Conservation (phyloP, 1,140 invertebrate genomes). For the Drosophila neocordata region DNA sequence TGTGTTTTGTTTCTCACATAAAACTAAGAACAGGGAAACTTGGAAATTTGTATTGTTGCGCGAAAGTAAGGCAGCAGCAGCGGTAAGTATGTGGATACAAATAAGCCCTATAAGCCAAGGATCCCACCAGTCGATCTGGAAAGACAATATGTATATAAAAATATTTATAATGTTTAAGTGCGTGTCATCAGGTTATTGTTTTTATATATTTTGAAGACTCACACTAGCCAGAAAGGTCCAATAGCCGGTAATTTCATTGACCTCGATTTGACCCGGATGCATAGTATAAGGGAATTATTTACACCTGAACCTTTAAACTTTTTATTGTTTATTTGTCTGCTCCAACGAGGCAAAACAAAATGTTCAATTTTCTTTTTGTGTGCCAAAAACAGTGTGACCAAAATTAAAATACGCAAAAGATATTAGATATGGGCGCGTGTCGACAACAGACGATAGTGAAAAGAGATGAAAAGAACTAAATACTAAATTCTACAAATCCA, state of each 20-base stretch:
- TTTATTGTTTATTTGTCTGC: not conserved
- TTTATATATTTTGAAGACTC: conserved; percentile 73
- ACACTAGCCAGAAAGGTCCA: conserved; percentile 86
- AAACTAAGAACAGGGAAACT: conserved; percentile 90
- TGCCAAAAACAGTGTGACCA: too few species aligned
- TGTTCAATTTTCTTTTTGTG: too few species aligned
- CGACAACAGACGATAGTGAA: too few species aligned
- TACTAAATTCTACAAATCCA: too few species aligned
- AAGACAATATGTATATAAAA: conserved; percentile 50
- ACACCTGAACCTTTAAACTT: not conserved
- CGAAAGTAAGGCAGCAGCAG: conserved; percentile 90
- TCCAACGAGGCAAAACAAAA: not conserved
- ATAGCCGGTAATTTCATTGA: conserved; percentile 86
- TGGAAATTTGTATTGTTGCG: conserved; percentile 94
- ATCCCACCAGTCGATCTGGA: conserved; percentile 94
- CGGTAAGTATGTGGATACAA: conserved; percentile 89
- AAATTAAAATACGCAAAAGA: too few species aligned
- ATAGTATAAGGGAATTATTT: conserved; percentile 22
- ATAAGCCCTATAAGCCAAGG: conserved; percentile 91
- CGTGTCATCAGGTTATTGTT: not conserved
- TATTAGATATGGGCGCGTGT: too few species aligned
- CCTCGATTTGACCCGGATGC: conserved; percentile 83
- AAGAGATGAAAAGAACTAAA: too few species aligned
- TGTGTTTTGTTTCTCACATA: conserved; percentile 86
- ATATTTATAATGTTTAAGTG: not conserved